Base-by-base conservation (phyloP, 2,113 vertebrate genomes). In the Mola mola region DNA sequence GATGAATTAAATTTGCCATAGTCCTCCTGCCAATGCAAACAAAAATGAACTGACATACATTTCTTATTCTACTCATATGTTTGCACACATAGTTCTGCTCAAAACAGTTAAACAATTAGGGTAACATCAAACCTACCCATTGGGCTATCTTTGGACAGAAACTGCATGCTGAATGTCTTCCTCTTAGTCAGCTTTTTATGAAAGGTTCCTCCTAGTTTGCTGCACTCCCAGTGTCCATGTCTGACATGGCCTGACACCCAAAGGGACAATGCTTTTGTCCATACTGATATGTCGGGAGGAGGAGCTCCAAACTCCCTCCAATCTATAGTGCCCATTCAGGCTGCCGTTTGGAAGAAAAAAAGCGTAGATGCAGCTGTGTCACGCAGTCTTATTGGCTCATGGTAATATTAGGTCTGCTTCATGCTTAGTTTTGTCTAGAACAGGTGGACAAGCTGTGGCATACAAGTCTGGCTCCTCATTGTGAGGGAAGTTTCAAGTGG, bases 111-210 rank as follows among this genome's bases (percentile, higher is more conserved):
- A 75, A 3, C 3, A 1, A 0, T 33, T 5, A 43, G 2, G 53
- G 3, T 65, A 33, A 28, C 13, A 59, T 44, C 1, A 53, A 38
- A 79, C 86, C 4, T 58, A 92, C 91, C 89, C 83, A 83, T 47
- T 64, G 43, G 67, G 8, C n/a, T 51, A 4, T 53, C 40, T 5
- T 47, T 75, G 24, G 17, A 59, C 6, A 79, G 44, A 58, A 56
- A 55, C 0, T 50, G 46, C 90, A 91, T 91, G 26, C 51, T 75
- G 58, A 38, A 56, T 36, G 42, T 70, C 34, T 42, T 70, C 34
- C 44, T 73, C 66, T 62, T 25, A 6, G 16, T 60, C 29, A 61
- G 5, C 13, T 37, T 49, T 60, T 44, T 6, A 15, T 21, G 46
- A 13, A 37, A 63, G 58, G 42, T 40, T 67, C 52, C 65, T 72